Evolutionary conservation across 2,888 invertebrate genomes (phyloP), one percentile per base, ranked within the genome.

Genomic region (Bellardia pandia): DNA sequence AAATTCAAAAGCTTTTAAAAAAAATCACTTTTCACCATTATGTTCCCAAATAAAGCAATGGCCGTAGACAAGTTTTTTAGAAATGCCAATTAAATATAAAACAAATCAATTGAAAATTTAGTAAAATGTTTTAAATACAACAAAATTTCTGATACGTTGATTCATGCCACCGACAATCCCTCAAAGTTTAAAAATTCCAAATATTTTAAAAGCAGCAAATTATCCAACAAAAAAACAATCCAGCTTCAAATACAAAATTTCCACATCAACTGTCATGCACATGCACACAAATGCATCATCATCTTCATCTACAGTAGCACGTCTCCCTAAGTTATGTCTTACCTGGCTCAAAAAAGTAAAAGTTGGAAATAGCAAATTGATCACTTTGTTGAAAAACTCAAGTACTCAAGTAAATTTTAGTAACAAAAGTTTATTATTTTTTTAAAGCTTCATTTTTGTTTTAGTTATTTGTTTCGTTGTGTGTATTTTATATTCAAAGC

Each of bases 321-420:
- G 23, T 60, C 42, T 58, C 6, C 37, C 11, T 7, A 23, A 56
- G 33, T 58, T 30, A 23, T 62, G 62, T 58, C 23, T 40, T 72
- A 72, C 56, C 40, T 56, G 72, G 11, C 58, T 42, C 23, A 72
- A 56, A 33, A 1, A 42, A 58, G 42, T 74, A 60, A 74, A 74
- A 74, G 58, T 74, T 33, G n/a, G 60, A 14, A 42, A 74, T 45
- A 16, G 37, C 56, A 74, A 72, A 72, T 58, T 72, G 56, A 58
- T 58, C 72, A 42, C 40, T 72, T 72, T 60, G 58, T 72, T 58
- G 13, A 14, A 23, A 40, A 72, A 71, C 53, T 40, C 53, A 56
- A 13, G 14, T 40, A 58, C 53, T 40, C 23, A 16, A 53, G n/a
- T n/a, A 9, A 42, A n/a, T 62, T 60, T 62, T 62, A 33, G 30